Evolutionary conservation across 1,140 invertebrate genomes (phyloP), one percentile per base, ranked within the genome.

Genomic region (Dinoponera quadriceps): DNA sequence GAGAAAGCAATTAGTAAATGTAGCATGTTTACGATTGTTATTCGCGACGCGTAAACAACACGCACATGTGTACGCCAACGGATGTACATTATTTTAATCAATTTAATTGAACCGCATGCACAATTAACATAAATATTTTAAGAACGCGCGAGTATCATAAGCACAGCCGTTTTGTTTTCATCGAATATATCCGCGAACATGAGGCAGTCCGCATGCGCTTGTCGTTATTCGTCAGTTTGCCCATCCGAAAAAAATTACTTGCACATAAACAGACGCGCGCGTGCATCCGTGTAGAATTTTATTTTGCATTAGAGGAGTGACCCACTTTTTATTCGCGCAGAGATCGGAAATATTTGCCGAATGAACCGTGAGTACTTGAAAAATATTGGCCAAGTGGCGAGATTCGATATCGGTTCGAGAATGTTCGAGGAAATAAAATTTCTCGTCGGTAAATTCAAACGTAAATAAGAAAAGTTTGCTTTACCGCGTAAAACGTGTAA

Each of bases 1-100:
- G 63, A 80, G 66, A 80, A 80, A 80, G 75, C 75, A 80, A 80
- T 80, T 80, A 71, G 75, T 80, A 71, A 80, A 80, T 80, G 75
- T 57, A 57, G 51, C 29, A 4, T 29, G 57, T 48, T 18, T 29
- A 27, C 22, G 54, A 3, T 9, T 33, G 22, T 57, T 59, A 48
- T 71, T 80, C 65, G 51, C 51, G 14, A 29, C 7, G 65, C 33
- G 22, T 71, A 80, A 80, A 71, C 75, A 80, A 80, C 54, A 16
- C 13, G n/a, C 18, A 11, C 54, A 29, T 18, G n/a, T 54, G 1
- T 27, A 44, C 7, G 27, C n/a, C n/a, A n/a, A n/a, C n/a, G n/a
- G n/a, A n/a, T n/a, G n/a, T n/a, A n/a, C n/a, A 78, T 69, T 69
- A 68, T 68, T 25, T 27, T 55, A 33, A 57, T 22, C 20, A 33